Evolutionary conservation across 2,888 invertebrate species (phyloP).

Genomic region (Hylaea fasciaria): DNA sequence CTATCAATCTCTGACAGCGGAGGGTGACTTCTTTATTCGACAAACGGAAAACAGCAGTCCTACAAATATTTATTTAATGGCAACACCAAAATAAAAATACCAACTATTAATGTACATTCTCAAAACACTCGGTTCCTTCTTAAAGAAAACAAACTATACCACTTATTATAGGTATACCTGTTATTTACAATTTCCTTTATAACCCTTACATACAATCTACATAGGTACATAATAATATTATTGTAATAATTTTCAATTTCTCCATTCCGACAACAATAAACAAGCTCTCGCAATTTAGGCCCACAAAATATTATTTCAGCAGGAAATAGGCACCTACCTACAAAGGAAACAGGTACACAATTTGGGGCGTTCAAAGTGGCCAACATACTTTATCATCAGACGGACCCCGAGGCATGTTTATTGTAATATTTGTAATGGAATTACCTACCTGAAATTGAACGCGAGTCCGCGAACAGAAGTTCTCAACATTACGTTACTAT

Average conservation of each 20-base stretch:
- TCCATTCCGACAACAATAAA: slow-evolving; percentile 9
- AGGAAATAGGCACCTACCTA: neutral
- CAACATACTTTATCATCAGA: slow-evolving; percentile 13
- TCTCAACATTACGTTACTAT: slow-evolving; percentile 31
- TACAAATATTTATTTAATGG: too few species aligned
- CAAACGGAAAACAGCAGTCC: too few species aligned
- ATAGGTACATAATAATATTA: neutral
- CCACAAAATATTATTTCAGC: slow-evolving; percentile 13
- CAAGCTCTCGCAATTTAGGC: slow-evolving; percentile 3
- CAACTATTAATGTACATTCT: too few species aligned
- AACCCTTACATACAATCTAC: too few species aligned
- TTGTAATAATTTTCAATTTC: slow-evolving; percentile 12
- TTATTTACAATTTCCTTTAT: too few species aligned
- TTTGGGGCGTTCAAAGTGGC: slow-evolving; percentile 12
- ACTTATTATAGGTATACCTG: too few species aligned
- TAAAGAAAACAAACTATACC: too few species aligned
- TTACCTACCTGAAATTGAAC: slow-evolving; percentile 42
- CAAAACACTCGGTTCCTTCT: too few species aligned
- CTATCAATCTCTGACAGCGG: too few species aligned
- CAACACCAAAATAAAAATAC: too few species aligned
- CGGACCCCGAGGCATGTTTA: slow-evolving; percentile 20
- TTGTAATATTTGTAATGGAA: slow-evolving; percentile 24
- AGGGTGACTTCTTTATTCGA: too few species aligned
- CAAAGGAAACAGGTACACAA: too few species aligned
- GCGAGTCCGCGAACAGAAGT: slow-evolving; percentile 34